Percentiles rank a stretch among this genome's conserved stretches.
These are phyloP conservation scores for Oceanites oceanicus DNA, from an alignment of 2,113 vertebrate species.

Conservation along the genomic window DNA sequence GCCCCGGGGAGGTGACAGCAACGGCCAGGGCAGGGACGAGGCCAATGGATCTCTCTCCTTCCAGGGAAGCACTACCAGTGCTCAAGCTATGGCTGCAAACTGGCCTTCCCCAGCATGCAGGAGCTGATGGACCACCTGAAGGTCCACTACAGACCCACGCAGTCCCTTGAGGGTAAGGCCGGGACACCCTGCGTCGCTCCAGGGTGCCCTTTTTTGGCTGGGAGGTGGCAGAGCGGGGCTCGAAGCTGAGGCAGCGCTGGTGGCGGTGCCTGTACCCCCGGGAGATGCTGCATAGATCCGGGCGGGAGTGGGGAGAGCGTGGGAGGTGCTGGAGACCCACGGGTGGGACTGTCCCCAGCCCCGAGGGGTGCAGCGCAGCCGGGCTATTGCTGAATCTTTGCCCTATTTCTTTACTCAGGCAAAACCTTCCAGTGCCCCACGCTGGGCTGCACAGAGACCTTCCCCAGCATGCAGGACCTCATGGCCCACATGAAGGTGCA, in stretches of 20 bases:
- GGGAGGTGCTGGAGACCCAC: not conserved
- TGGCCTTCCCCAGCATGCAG: constrained; percentile 76
- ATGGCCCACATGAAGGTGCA: constrained; percentile 91
- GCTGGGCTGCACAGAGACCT: constrained; percentile 79
- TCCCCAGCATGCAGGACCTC: constrained; percentile 91
- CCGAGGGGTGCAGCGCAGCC: accelerated
- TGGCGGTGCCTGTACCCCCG: not conserved
- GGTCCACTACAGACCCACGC: constrained; percentile 78
- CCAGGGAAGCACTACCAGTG: constrained; percentile 78
- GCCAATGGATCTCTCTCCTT: not conserved
- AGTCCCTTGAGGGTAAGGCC: constrained; percentile 78
- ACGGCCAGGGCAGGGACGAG: accelerated
- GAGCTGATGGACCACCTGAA: constrained; percentile 78
- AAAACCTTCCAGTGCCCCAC: constrained; percentile 85
- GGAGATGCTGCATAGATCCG: not conserved
- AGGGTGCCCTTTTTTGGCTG: not conserved
- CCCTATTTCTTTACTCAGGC: constrained; percentile 53
- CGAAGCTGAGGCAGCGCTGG: not conserved
- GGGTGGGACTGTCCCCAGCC: not conserved
- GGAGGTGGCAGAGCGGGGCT: not conserved
- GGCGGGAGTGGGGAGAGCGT: accelerated
- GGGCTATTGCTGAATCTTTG: not conserved
- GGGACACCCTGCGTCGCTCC: accelerated
- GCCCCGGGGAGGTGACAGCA: not conserved
- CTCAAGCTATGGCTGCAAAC: constrained; percentile 77